phyloP scores from a whole-genome alignment of 2,888 invertebrate genomes.

The Diarsia brunnea region DNA sequence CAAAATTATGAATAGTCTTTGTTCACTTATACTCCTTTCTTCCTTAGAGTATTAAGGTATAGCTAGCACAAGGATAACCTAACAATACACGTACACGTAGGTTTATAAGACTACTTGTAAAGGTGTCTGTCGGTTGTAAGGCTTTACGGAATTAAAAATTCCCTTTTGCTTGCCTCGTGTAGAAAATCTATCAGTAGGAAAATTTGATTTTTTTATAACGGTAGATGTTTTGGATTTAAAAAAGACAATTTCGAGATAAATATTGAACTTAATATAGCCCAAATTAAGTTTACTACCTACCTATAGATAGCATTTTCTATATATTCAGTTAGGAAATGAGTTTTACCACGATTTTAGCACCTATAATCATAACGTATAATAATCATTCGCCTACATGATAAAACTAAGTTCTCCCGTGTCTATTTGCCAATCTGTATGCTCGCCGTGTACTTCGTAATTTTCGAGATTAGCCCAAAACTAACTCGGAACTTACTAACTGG shows the following conservation, averaged over 20 bases:
- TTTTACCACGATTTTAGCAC: not conserved
- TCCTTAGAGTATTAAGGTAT: slow-evolving; percentile 5
- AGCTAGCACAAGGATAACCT: slow-evolving; percentile 2
- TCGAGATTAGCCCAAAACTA: slow-evolving; percentile 48
- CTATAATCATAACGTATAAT: not conserved
- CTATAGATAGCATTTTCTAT: not conserved
- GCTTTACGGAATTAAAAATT: slow-evolving; percentile 25
- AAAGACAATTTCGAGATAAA: slow-evolving; percentile 10
- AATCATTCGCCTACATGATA: not conserved
- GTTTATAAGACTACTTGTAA: slow-evolving; percentile 1
- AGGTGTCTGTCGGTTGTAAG: slow-evolving; percentile 5
- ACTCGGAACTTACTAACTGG: slow-evolving; percentile 27
- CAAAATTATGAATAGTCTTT: slow-evolving; percentile 15
- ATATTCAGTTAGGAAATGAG: not conserved
- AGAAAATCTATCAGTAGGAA: slow-evolving; percentile 27
- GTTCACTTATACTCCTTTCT: not conserved
- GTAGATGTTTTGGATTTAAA: slow-evolving; percentile 19
- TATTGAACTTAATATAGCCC: not conserved
- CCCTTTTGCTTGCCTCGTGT: slow-evolving; percentile 25
- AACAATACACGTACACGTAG: slow-evolving; percentile 7
- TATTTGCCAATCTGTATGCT: slow-evolving; percentile 27
- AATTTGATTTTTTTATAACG: slow-evolving; percentile 11
- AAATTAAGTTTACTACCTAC: not conserved
- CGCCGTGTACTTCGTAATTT: slow-evolving; percentile 28
- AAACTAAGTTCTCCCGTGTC: slow-evolving; percentile 25